A percentile compares a stretch with the other conserved stretches of the same genome.
Evolutionary conservation across 2,888 invertebrate genomes (phyloP).

Genomic region (Epinotia bilunana): DNA sequence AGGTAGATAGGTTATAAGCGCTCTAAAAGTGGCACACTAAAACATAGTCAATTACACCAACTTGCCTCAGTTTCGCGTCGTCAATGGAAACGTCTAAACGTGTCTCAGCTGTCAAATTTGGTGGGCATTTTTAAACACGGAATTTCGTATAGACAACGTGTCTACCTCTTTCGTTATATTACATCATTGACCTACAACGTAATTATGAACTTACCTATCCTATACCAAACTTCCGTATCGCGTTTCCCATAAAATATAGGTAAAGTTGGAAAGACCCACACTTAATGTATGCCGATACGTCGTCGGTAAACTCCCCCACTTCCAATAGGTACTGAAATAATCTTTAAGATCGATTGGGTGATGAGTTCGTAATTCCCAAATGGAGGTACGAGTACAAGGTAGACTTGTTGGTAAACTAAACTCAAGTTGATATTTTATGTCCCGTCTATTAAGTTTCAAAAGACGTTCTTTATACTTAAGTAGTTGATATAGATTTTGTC

Average conservation of each 20-base stretch:
- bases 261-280: conserved; percentile 67
- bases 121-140: too few species aligned
- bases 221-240: conserved; percentile 55
- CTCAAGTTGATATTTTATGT: conserved; percentile 34
- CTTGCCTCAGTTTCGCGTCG: too few species aligned
- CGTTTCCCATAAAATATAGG: conserved; percentile 70
- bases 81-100: too few species aligned
- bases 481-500: not conserved
- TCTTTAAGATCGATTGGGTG: conserved; percentile 60
- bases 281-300: conserved; percentile 63
- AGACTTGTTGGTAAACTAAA: conserved; percentile 25
- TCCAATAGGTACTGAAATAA: conserved; percentile 61
- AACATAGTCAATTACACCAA: too few species aligned
- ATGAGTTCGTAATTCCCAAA: conserved; percentile 38
- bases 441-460: conserved; percentile 6
- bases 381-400: conserved; percentile 33
- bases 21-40: too few species aligned
- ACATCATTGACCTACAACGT: not conserved
- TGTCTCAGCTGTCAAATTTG: too few species aligned
- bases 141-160: too few species aligned
- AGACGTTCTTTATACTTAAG: not conserved
- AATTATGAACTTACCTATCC: conserved; percentile 26
- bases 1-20: too few species aligned
- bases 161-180: too few species aligned
- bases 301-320: conserved; percentile 57